These are phyloP conservation scores for Yponomeuta evonymella DNA, from an alignment of 2,888 invertebrate genomes.

Conservation along the genomic window DNA sequence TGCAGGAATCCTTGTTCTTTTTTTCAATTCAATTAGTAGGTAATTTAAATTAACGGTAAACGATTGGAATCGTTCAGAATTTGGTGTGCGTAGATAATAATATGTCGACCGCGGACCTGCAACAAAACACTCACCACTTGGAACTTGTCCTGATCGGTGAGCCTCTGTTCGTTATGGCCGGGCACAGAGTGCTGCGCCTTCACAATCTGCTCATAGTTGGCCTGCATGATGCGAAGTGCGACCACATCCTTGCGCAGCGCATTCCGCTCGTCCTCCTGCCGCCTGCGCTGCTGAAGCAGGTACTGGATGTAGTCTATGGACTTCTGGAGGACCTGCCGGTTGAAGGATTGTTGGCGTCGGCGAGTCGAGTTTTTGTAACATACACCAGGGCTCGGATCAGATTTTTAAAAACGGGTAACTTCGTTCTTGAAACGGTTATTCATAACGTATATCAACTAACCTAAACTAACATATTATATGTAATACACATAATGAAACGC, in stretches of 20 bases:
- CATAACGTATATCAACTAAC: too few species aligned
- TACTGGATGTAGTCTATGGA: slow-evolving; percentile 96
- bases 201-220: slow-evolving; percentile 96
- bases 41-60: too few species aligned
- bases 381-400: too few species aligned
- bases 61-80: too few species aligned
- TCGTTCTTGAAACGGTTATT: too few species aligned
- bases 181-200: slow-evolving; percentile 96
- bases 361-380: too few species aligned
- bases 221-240: slow-evolving; percentile 94
- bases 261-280: slow-evolving; percentile 96
- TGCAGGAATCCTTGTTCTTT: too few species aligned
- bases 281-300: slow-evolving; percentile 91
- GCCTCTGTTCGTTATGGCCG: slow-evolving; percentile 89
- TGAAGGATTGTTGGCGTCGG: neutral
- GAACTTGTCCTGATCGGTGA: slow-evolving; percentile 97
- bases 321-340: slow-evolving; percentile 85
- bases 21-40: too few species aligned
- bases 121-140: slow-evolving; percentile 86
- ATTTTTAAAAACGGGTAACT: too few species aligned
- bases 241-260: slow-evolving; percentile 93
- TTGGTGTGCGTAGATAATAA: too few species aligned
- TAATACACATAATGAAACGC: too few species aligned
- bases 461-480: too few species aligned
- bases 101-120: neutral